Base-by-base conservation (phyloP, 2,113 vertebrate genomes). In the Melanotaenia duboulayi region DNA sequence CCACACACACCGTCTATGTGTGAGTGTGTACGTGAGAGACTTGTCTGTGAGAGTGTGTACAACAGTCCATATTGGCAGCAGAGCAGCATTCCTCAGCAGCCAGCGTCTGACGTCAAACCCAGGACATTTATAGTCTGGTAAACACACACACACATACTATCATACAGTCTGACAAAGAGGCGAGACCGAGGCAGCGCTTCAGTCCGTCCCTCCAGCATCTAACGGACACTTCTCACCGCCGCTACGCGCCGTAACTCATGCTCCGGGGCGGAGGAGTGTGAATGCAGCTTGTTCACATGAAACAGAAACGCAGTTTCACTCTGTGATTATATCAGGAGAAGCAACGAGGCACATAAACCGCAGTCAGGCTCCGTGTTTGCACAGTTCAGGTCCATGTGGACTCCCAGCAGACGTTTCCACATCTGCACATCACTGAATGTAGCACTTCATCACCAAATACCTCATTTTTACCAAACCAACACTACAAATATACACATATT, bases 51-150 rank as follows among this genome's bases (percentile, higher is more conserved):
- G 62, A 78, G 83, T 87, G 82, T 86, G 80, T 64, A 24, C 57
- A 81, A 82, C 75, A 55, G 84, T 73, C 82, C 56, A 23, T 68
- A 7, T 89, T 91, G 89, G 89, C 84, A 80, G 70, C 74, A 69
- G 74, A 68, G 78, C 80, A 82, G 80, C 90, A 91, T 91, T 91
- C 90, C 90, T 82, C 90, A 90, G 89, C 90, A 91, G 88, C 85
- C 80, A 85, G 84, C 66, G 67, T 90, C 87, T 90, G 90, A 91
- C 90, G 90, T 91, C 90, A 91, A 91, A 89, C 75, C 23, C 39
- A 65, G 73, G 85, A 89, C 90, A 91, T 91, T 91, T 91, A 90
- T 91, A 91, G 89, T 82, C 84, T 88, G 82, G 88, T 88, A 91
- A 90, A 91, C 83, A 91, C 90, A 69, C 67, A 56, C 28, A 28